Percentiles rank a stretch among this genome's conserved stretches.
Conservation (phyloP, 1,140 invertebrate genomes). For the Calliopsis andreniformis region DNA sequence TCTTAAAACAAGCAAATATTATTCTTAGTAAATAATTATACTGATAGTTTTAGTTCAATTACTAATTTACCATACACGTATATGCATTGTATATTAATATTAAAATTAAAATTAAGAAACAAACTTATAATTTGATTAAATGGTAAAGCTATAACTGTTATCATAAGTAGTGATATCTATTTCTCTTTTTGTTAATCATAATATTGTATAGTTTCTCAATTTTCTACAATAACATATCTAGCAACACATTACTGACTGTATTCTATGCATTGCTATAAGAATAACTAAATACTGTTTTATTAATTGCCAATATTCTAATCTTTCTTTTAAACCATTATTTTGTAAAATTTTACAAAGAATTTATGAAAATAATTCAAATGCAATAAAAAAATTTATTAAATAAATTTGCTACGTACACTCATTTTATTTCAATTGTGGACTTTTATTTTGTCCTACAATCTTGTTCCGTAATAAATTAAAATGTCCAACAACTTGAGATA, state of each 20-base stretch:
- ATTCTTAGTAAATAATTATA: not conserved
- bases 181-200: too few relatives aligned
- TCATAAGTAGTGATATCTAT: too few relatives aligned
- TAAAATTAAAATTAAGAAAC: not conserved
- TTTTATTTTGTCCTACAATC: conserved; percentile 74
- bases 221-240: not conserved
- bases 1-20: conserved; percentile 24
- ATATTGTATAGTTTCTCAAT: too few relatives aligned
- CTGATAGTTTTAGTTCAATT: too few relatives aligned
- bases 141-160: too few relatives aligned
- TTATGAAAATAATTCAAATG: not conserved
- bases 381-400: too few relatives aligned
- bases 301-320: conserved; percentile 3
- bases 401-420: conserved; percentile 3
- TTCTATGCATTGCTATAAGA: not conserved
- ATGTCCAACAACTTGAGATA: conserved; percentile 78
- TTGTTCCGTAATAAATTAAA: conserved; percentile 77
- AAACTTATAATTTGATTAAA: not conserved
- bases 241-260: too few relatives aligned
- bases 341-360: conserved; percentile 1
- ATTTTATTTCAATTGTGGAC: conserved; percentile 71
- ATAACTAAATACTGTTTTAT: not conserved
- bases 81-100: conserved; percentile 2
- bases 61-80: not conserved
- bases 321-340: not conserved